Evolutionary conservation across 2,113 vertebrate genomes (phyloP), one percentile per base, ranked within the genome.

Genomic region (Theropithecus gelada): DNA sequence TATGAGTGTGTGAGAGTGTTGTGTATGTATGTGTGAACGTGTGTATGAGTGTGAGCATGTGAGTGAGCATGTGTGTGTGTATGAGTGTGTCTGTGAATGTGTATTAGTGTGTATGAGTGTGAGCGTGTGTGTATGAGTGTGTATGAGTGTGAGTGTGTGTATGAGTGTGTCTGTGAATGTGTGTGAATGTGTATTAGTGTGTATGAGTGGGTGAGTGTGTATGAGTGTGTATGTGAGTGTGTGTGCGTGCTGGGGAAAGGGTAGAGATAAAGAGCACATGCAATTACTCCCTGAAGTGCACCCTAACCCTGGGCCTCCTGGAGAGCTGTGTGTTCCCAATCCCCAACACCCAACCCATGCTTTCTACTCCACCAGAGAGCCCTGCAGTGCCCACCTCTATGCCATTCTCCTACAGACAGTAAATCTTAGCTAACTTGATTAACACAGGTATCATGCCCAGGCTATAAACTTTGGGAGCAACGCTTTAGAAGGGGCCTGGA

Each of bases 191-290:
- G 48, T 3, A 52, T 17, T 5, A 17, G 35, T 11, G 59, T 23
- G n/a, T 6, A 25, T 30, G 27, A 7, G 23, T 5, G 6, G 3
- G 14, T 0, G 3, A 23, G 0, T 0, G 0, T 3, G 2, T 4
- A 3, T 20, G 35, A 4, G 32, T 64, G 59, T 85, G 30, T 35
- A 18, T 66, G 59, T 22, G 32, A 17, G 4, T 64, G 57, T 27
- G 30, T 5, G 20, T 18, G 59, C 50, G 18, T 4, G 16, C 17
- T 68, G 3, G 38, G 11, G 61, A 11, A 13, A 3, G 75, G 52
- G 52, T 35, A 68, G 20, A 78, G 66, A 64, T 0, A 61, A 64
- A 59, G 22, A 86, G 40, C 50, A 78, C 18, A 14, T n/a, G 64
- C 6, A 32, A 90, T 68, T 55, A 43, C 73, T 32, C 45, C 30